phyloP scores from a whole-genome alignment of 2,797 vertebrate genomes.

The Loris lydekkerianus region DNA sequence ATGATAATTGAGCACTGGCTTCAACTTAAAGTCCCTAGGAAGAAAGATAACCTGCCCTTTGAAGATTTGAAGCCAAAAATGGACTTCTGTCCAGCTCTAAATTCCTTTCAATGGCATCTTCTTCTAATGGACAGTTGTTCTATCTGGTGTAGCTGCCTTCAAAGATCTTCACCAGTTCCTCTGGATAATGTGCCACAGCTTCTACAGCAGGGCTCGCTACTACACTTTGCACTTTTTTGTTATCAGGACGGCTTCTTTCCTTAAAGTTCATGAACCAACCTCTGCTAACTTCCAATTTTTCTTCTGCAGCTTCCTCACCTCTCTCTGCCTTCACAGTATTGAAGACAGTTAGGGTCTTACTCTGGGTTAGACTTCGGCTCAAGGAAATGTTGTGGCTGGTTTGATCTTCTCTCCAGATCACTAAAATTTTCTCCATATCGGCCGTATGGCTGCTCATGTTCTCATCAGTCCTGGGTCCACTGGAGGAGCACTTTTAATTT shows the following conservation, averaged over 20 bases:
- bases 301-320: not conserved
- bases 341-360: not conserved
- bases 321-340: not conserved
- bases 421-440: not conserved
- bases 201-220: not conserved
- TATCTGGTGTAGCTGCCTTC: not conserved
- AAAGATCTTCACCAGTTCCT: not conserved
- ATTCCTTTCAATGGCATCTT: not conserved
- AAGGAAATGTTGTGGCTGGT: not conserved
- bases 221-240: not conserved
- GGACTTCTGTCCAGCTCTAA: not conserved
- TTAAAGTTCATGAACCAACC: not conserved
- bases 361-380: not conserved
- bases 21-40: not conserved
- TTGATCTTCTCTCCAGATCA: not conserved
- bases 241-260: not conserved
- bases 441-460: not conserved
- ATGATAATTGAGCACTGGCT: not conserved
- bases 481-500: not conserved
- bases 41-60: not conserved
- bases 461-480: not conserved
- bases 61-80: not conserved
- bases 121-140: not conserved
- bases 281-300: not conserved
- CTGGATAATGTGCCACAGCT: not conserved